Percentiles rank a stretch among this genome's conserved stretches.
phyloP scores from a whole-genome alignment of 1,140 invertebrate species.

The Sminthurinus signatus region DNA sequence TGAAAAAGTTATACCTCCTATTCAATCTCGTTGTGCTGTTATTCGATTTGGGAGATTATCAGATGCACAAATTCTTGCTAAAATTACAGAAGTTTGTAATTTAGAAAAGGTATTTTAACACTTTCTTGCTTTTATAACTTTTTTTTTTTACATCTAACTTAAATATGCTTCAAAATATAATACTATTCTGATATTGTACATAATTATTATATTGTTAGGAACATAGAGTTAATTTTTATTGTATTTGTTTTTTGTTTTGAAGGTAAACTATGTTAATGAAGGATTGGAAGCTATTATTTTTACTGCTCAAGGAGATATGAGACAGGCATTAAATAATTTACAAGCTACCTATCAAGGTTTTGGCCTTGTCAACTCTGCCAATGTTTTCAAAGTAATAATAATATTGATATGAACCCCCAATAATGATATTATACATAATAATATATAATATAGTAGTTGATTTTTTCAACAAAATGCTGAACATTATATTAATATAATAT shows the following conservation, averaged over 20 bases:
- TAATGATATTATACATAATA: not conserved
- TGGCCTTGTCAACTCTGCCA: constrained; percentile 79
- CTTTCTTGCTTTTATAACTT: too few species aligned
- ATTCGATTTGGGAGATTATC: constrained; percentile 85
- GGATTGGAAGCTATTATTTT: constrained; percentile 95
- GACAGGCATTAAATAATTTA: constrained; percentile 94
- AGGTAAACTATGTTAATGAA: constrained; percentile 81
- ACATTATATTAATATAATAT: too few species aligned
- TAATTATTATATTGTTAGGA: too few species aligned
- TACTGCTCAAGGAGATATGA: constrained; percentile 97
- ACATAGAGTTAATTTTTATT: too few species aligned
- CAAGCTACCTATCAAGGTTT: constrained; percentile 96
- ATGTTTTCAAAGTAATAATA: constrained; percentile 84
- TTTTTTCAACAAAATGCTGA: too few species aligned
- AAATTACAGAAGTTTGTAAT: constrained; percentile 66
- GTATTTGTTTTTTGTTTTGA: constrained; percentile 46
- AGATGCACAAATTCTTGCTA: constrained; percentile 81
- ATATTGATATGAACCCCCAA: too few species aligned
- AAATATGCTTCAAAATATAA: too few species aligned
- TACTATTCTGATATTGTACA: too few species aligned
- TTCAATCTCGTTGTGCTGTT: constrained; percentile 97
- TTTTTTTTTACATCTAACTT: too few species aligned
- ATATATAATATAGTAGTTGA: not conserved
- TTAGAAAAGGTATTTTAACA: constrained; percentile 69
- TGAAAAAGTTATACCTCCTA: constrained; percentile 98